Evolutionary conservation across 2,113 vertebrate genomes (phyloP), one percentile per base, ranked within the genome.

Genomic region (Myodes glareolus): DNA sequence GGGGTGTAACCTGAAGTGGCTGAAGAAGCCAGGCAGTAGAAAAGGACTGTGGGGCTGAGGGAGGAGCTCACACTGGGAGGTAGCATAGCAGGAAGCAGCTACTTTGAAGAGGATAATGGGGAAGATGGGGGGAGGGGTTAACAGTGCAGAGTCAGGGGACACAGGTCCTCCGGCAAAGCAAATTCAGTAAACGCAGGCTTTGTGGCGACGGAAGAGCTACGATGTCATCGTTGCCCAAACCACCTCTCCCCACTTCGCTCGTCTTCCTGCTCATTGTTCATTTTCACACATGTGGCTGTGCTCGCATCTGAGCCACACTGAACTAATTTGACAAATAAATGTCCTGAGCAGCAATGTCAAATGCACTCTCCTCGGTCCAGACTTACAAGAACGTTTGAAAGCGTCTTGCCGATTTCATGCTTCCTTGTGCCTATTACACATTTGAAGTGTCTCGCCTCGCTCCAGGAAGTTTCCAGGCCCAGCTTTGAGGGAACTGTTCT

Each of bases 241-340:
- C 0, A 42, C 17, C 3, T 3, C 39, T 36, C 58, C 27, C 21
- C 0, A 5, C 2, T 11, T 0, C 5, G 23, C 52, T 52, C 5
- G 39, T 16, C 27, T 63, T 84, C 17, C 7, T 82, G 55, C 25
- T 23, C 75, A 52, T 70, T 94, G 70, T 13, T 85, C 90, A 75
- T 90, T 96, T 90, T 85, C 33, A 88, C 80, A 78, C 39, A 55
- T 80, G 5, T 90, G 80, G 33, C 75, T 65, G 19, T 3, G 42
- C 42, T 87, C 50, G 85, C 45, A 94, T 81, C 70, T 91, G 58
- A 94, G 27, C 36, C 45, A 86, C 85, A 86, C 23, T 88, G 77
- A 91, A 81, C 91, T 95, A 45, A 94, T 72, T 91, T 92, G 88
- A 91, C 65, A 81, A 80, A 72, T 90, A 88, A 80, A 88, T 91